Conservation (phyloP, 2,888 invertebrate species). For the Gortyna flavago region DNA sequence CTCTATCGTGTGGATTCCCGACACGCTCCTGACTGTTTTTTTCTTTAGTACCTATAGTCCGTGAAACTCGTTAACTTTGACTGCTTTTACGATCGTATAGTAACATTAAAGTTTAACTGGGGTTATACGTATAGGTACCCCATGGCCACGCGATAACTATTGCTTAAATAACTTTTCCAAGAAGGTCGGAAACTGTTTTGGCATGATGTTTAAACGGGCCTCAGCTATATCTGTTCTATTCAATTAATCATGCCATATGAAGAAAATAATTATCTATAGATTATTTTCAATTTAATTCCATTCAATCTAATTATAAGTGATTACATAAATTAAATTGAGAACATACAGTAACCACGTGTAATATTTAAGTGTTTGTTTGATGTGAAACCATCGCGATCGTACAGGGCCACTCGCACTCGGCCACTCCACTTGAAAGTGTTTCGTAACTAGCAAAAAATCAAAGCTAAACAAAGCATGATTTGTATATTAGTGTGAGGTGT, state of each 20-base stretch:
- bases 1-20: constrained; percentile 18
- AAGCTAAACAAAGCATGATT: constrained; percentile 65
- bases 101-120: constrained; percentile 11
- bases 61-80: constrained; percentile 22
- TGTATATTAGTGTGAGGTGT: constrained; percentile 59
- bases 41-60: constrained; percentile 2
- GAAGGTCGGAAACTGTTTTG: constrained; percentile 39
- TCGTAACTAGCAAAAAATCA: constrained; percentile 65
- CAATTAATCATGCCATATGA: constrained; percentile 29
- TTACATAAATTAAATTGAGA: constrained; percentile 37
- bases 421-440: constrained; percentile 61
- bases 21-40: constrained; percentile 12
- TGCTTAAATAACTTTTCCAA: constrained; percentile 29
- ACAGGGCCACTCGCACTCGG: constrained; percentile 54
- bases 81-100: constrained; percentile 8
- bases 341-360: constrained; percentile 43
- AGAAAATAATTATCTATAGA: constrained; percentile 29
- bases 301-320: constrained; percentile 41
- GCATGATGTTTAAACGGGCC: constrained; percentile 18
- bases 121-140: not conserved
- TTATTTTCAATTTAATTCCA: constrained; percentile 30
- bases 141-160: constrained; percentile 13
- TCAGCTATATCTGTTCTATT: constrained; percentile 9
- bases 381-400: constrained; percentile 44
- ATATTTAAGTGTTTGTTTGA: constrained; percentile 50